phyloP scores from a whole-genome alignment of 2,888 invertebrate species.

The Stenotaenia linearis region DNA sequence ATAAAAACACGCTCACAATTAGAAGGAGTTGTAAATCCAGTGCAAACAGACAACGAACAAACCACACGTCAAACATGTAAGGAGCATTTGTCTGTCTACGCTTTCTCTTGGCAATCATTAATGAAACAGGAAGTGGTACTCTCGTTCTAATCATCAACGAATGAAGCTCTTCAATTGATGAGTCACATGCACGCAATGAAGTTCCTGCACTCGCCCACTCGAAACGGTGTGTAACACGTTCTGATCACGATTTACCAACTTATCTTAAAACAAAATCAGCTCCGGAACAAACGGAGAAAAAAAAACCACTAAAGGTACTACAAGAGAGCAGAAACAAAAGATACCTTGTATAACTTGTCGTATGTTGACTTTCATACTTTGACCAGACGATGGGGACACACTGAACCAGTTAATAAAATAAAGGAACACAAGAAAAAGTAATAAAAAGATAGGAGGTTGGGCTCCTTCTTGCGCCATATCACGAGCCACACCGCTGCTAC shows the following conservation, averaged over 20 bases:
- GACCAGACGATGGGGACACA: slow-evolving; percentile 17
- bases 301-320: not conserved
- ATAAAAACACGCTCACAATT: slow-evolving; percentile 11
- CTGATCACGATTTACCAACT: not conserved
- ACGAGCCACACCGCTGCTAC: slow-evolving; percentile 5
- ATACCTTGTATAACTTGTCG: not conserved
- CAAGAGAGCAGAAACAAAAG: not conserved
- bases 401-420: slow-evolving; percentile 21
- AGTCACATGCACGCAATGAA: slow-evolving; percentile 11
- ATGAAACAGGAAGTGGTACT: slow-evolving; percentile 21
- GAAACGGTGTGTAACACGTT: not conserved
- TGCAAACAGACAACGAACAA: not conserved
- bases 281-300: not conserved
- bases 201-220: slow-evolving; percentile 6
- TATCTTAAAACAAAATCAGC: not conserved
- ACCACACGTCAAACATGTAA: slow-evolving; percentile 22
- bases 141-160: slow-evolving; percentile 17
- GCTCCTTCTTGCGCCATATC: slow-evolving; percentile 26
- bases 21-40: not conserved
- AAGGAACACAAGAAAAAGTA: slow-evolving; percentile 21
- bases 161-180: slow-evolving; percentile 16
- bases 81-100: slow-evolving; percentile 17
- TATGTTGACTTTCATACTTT: slow-evolving; percentile 1
- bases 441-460: slow-evolving; percentile 7
- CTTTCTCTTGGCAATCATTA: slow-evolving; percentile 17